Base-by-base conservation (phyloP, 2,888 invertebrate species). In the Drosophila setosimentum region DNA sequence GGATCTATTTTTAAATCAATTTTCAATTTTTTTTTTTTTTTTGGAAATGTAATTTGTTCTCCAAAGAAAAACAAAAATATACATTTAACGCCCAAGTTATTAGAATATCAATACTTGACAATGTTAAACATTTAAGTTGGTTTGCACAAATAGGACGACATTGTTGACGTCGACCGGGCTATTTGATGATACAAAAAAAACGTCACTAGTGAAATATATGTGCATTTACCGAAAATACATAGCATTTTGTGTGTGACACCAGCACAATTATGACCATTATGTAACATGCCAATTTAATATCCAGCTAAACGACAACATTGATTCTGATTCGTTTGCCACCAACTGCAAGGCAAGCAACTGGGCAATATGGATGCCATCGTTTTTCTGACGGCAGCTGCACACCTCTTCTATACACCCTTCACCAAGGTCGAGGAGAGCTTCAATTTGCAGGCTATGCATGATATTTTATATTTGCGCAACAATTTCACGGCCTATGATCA, bases 361-460 rank as follows among this genome's bases (percentile, higher is more conserved):
- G n/a, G 37, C 24, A 40, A 48, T 49, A 97, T 97, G 96, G 96
- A 96, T 92, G 95, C 96, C 91, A 94, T 97, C 92, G 93, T 97
- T 87, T 95, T 96, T 92, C 93, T 97, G 82, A 94, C 97, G 85
- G 96, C 97, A 71, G 95, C 95, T 83, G 95, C 96, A 84, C 97
- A 98, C 93, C 94, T 99, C 68, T 93, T 98, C 76, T 95, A 97
- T 87, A 98, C 98, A 91, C 99, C 99, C 61, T 99, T 96, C 92
- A 99, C 99, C 6, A 99, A 99, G 96, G 99, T 99, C 59, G 99
- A 99, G 94, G 99, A 99, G 94, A 99, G 99, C 94, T 99, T 99
- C 93, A 99, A 99, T 94, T 94, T 99, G 68, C 99, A 99, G 94
- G 99, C 99, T 29, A 97, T 97, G 93, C 99, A 99, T 94, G 99